Conservation (phyloP, 2,888 invertebrate genomes). For the Eremobia ochroleuca region DNA sequence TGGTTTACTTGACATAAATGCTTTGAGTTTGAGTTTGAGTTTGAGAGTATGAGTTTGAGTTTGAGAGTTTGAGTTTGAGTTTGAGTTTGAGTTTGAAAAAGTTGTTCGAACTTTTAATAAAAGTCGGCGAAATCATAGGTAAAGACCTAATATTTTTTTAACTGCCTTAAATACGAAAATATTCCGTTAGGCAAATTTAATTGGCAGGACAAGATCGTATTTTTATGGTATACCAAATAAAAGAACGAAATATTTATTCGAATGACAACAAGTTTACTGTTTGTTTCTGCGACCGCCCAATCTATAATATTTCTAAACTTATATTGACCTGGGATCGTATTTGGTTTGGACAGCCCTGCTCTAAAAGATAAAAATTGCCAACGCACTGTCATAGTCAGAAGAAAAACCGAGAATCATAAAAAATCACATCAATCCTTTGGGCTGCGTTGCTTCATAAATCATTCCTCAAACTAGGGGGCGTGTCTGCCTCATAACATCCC, state of each 20-base stretch:
- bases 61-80: too few relatives aligned
- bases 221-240: neutral
- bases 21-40: too few relatives aligned
- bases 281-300: neutral
- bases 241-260: neutral
- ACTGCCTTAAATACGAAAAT: too few relatives aligned
- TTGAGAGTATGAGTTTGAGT: too few relatives aligned
- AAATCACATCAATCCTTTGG: slow-evolving; percentile 50
- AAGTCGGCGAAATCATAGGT: too few relatives aligned
- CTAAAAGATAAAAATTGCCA: slow-evolving; percentile 7
- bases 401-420: slow-evolving; percentile 38
- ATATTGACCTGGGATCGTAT: neutral
- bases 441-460: slow-evolving; percentile 45
- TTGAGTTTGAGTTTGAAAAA: too few relatives aligned
- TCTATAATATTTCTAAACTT: neutral
- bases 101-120: too few relatives aligned
- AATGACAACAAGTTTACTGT: neutral
- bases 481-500: slow-evolving; percentile 39
- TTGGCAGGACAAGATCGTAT: too few relatives aligned
- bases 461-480: slow-evolving; percentile 48
- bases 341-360: neutral
- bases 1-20: too few relatives aligned
- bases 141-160: too few relatives aligned
- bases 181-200: too few relatives aligned
- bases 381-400: slow-evolving; percentile 32